A percentile compares a stretch with the other conserved stretches of the same genome.
Conservation (phyloP, 2,888 invertebrate genomes). For the Pycnomerus fuliginosus region DNA sequence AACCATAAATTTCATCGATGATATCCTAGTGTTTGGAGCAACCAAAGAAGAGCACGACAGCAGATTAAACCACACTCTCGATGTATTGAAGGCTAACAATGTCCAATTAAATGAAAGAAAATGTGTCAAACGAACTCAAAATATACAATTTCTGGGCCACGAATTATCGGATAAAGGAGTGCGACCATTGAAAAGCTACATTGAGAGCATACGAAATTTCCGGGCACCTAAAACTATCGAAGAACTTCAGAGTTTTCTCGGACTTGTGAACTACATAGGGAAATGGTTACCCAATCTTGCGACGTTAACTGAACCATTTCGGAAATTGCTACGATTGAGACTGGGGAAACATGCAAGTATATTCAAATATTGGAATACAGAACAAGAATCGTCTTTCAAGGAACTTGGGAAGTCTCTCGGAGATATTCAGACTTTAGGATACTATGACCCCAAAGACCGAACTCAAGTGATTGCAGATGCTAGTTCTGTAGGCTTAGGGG, state of each 20-base stretch:
- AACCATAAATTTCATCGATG: too few relatives aligned
- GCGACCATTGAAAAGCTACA: not conserved
- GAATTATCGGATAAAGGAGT: not conserved
- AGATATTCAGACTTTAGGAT: slow-evolving; percentile 25
- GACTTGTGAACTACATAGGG: slow-evolving; percentile 35
- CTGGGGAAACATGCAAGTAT: not conserved
- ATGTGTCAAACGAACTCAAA: not conserved
- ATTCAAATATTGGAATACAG: not conserved
- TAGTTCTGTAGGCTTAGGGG: slow-evolving; percentile 34
- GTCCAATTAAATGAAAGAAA: not conserved
- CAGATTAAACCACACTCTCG: slow-evolving; percentile 37
- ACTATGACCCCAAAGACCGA: slow-evolving; percentile 28
- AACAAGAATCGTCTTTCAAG: slow-evolving; percentile 5
- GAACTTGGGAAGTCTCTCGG: not conserved
- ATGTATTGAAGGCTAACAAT: slow-evolving; percentile 14
- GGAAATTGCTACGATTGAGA: slow-evolving; percentile 1
- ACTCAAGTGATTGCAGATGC: slow-evolving; percentile 36
- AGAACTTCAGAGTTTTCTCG: slow-evolving; percentile 35
- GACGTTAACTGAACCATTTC: slow-evolving; percentile 8
- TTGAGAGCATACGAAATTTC: slow-evolving; percentile 25
- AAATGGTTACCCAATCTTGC: slow-evolving; percentile 6
- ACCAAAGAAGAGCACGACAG: slow-evolving; percentile 29
- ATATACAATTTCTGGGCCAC: not conserved
- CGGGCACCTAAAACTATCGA: slow-evolving; percentile 27
- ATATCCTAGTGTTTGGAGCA: slow-evolving; percentile 9